phyloP scores from a whole-genome alignment of 2,888 invertebrate genomes.

The Athalia circularis region DNA sequence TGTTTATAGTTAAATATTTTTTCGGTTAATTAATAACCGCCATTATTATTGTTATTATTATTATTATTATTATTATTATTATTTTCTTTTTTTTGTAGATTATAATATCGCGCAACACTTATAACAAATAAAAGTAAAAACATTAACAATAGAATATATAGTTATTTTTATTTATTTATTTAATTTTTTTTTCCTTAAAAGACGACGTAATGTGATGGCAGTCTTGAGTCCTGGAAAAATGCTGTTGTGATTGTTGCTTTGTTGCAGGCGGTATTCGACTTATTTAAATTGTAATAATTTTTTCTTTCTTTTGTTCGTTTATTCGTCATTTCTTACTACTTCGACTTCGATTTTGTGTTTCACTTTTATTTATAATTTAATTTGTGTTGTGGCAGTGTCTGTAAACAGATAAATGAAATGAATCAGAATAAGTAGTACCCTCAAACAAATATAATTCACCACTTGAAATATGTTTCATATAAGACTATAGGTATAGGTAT shows the following conservation, averaged over 20 bases:
- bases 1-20: no score
- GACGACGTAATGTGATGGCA: conserved; percentile 37
- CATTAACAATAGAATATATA: conserved; percentile 69
- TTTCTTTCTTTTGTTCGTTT: conserved; percentile 24
- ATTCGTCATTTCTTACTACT: conserved; percentile 39
- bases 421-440: conserved; percentile 3
- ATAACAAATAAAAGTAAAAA: conserved; percentile 66
- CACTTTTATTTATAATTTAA: conserved; percentile 64
- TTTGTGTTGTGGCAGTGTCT: conserved; percentile 72
- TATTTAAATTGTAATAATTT: conserved; percentile 14
- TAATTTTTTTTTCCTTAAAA: conserved; percentile 57
- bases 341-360: conserved; percentile 55
- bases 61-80: background rate
- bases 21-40: no score
- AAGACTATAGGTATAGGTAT: background rate
- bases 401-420: conserved; percentile 54
- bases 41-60: no score
- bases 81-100: conserved; percentile 10
- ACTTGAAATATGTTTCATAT: conserved; percentile 1
- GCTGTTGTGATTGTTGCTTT: conserved; percentile 6
- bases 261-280: background rate
- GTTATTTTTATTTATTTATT: conserved; percentile 2
- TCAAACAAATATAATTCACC: no score
- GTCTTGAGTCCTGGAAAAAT: conserved; percentile 37
- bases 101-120: conserved; percentile 64